phyloP scores from a whole-genome alignment of 2,888 invertebrate species.

The Hecatera dysodea region DNA sequence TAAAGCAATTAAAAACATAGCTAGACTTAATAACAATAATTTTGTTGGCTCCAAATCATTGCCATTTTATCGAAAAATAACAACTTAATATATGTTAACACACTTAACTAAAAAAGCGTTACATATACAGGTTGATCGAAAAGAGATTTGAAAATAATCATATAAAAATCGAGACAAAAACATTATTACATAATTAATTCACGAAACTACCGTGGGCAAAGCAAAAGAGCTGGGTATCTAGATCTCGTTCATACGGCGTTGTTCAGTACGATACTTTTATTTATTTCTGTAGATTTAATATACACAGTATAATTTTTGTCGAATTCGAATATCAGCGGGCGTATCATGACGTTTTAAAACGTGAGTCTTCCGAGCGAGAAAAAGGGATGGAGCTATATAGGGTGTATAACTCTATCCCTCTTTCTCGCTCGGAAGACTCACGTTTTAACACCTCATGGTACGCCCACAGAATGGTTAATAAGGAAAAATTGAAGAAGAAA shows the following conservation, averaged over 20 bases:
- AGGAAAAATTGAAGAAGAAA: background rate
- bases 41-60: conserved; percentile 18
- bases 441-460: too few species aligned
- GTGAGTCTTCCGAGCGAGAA: too few species aligned
- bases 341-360: too few species aligned
- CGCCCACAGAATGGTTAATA: too few species aligned
- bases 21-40: background rate
- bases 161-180: background rate
- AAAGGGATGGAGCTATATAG: too few species aligned
- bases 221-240: conserved; percentile 3
- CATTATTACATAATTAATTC: background rate
- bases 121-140: background rate
- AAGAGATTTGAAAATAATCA: background rate
- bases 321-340: background rate
- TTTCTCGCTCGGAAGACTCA: too few species aligned
- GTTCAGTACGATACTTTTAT: background rate
- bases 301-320: background rate
- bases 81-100: background rate
- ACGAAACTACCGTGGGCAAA: conserved; percentile 12
- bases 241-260: background rate
- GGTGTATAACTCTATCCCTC: too few species aligned
- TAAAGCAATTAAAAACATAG: background rate
- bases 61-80: conserved; percentile 15
- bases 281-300: too few species aligned
- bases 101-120: background rate